Evolutionary conservation across 2,888 invertebrate species (phyloP).

Genomic region (Phania funesta): DNA sequence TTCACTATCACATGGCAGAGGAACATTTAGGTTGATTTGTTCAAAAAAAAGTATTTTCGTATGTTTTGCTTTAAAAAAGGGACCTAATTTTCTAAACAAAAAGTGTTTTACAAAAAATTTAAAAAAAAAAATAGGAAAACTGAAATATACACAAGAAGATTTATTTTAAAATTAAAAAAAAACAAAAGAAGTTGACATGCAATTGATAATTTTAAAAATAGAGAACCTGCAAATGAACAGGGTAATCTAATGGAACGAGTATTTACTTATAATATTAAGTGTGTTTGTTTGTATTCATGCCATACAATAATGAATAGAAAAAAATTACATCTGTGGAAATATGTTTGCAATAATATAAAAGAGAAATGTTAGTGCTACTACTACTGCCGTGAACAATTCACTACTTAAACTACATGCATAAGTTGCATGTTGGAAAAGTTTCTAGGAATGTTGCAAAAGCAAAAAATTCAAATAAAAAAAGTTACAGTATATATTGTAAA

Average conservation of each 20-base stretch:
- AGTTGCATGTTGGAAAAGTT: constrained; percentile 58
- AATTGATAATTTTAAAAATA: constrained; percentile 54
- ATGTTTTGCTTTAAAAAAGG: too few species aligned
- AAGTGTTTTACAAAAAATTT: too few species aligned
- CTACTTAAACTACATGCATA: constrained; percentile 47
- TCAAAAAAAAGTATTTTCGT: too few species aligned
- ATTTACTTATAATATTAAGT: not conserved
- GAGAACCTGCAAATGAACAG: constrained; percentile 33
- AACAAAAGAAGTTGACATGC: constrained; percentile 54
- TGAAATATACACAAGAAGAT: too few species aligned
- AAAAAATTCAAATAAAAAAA: not conserved
- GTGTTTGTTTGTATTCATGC: not conserved
- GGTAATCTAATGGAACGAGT: not conserved
- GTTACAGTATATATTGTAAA: constrained; percentile 24
- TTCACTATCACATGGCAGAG: too few species aligned
- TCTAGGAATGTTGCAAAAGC: constrained; percentile 21
- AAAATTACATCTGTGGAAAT: constrained; percentile 51
- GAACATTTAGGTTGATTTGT: too few species aligned
- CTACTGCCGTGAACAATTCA: constrained; percentile 22
- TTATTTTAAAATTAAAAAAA: not conserved
- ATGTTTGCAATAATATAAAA: constrained; percentile 30
- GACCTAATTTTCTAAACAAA: too few species aligned
- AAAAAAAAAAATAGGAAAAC: too few species aligned
- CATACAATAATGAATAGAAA: constrained; percentile 32
- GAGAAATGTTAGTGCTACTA: constrained; percentile 25